These are phyloP conservation scores for Siderastrea siderea DNA, from an alignment of 92 coral and sea anemone species.

Conservation along the genomic window DNA sequence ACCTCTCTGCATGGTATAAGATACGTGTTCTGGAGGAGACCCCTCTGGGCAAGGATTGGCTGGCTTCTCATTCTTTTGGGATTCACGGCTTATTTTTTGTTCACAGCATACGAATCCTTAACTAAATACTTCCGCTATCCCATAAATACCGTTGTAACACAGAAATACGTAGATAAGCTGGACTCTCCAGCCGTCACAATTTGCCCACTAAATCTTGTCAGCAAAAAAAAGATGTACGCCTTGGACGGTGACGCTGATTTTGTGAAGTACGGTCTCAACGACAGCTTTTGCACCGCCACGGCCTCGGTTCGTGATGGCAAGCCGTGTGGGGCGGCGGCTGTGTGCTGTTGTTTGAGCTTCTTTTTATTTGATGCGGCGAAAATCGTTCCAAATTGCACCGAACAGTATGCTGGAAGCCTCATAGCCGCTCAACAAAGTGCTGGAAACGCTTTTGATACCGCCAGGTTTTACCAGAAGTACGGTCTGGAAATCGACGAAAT, in stretches of 20 bases:
- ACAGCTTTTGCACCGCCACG: constrained; percentile 78
- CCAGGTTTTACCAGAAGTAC: constrained; percentile 32
- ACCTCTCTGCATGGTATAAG: constrained; percentile 80
- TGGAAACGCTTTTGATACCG: constrained; percentile 20
- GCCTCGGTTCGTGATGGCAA: constrained; percentile 60
- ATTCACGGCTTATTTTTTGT: constrained; percentile 34
- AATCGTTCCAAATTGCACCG: constrained; percentile 42
- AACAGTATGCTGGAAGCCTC: constrained; percentile 3
- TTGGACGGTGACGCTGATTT: constrained; percentile 57
- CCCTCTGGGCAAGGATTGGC: constrained; percentile 46
- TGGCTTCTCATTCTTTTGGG: constrained; percentile 52
- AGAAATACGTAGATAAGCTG: constrained; percentile 18
- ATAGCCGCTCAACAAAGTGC: constrained; percentile 27
- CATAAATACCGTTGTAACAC: constrained; percentile 46
- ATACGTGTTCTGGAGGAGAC: constrained; percentile 42
- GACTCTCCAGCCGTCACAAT: constrained; percentile 76
- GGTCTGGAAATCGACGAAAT: constrained; percentile 18
- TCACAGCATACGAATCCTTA: background rate
- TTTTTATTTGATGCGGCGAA: constrained; percentile 6
- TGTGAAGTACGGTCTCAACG: constrained; percentile 48
- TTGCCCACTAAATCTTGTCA: constrained; percentile 63
- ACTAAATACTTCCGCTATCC: background rate
- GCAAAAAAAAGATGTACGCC: constrained; percentile 65
- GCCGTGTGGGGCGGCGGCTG: constrained; percentile 81
- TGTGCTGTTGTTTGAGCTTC: constrained; percentile 60